phyloP scores from a whole-genome alignment of 2,113 vertebrate genomes.

The Mixornis gularis region DNA sequence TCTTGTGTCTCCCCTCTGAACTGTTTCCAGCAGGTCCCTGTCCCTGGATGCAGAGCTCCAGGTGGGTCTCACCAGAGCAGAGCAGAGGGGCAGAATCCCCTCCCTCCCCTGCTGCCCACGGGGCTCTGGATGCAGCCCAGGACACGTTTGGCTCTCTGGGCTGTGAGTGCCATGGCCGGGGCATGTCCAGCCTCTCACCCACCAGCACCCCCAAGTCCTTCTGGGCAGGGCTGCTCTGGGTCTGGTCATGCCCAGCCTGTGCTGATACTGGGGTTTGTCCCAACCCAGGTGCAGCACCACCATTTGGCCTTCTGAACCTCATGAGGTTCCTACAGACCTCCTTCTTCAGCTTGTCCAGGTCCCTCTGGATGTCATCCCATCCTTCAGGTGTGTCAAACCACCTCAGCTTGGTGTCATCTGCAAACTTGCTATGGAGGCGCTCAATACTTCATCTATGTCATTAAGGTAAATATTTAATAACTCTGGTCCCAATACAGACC shows the following conservation, averaged over 20 bases:
- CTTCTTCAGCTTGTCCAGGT: neutral
- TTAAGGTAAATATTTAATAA: neutral
- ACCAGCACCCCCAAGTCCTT: neutral
- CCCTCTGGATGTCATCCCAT: neutral
- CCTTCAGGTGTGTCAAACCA: neutral
- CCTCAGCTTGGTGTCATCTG: neutral
- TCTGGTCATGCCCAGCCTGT: accelerated
- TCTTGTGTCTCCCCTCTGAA: neutral
- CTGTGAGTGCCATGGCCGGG: neutral
- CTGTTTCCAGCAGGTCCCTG: accelerated
- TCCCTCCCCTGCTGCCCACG: neutral
- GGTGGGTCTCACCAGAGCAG: neutral
- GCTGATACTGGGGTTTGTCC: accelerated
- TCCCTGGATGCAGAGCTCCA: neutral
- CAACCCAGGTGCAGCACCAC: neutral
- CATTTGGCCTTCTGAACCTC: neutral
- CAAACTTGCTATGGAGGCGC: neutral
- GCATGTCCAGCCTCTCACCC: neutral
- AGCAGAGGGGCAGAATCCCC: neutral
- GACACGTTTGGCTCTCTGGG: neutral
- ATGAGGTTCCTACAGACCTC: neutral
- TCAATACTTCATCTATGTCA: neutral
- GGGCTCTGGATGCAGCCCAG: neutral
- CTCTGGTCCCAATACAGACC: neutral
- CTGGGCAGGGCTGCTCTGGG: neutral